Evolutionary conservation across 2,113 vertebrate species (phyloP), one percentile per base, ranked within the genome.

Genomic region (Spea bombifrons): DNA sequence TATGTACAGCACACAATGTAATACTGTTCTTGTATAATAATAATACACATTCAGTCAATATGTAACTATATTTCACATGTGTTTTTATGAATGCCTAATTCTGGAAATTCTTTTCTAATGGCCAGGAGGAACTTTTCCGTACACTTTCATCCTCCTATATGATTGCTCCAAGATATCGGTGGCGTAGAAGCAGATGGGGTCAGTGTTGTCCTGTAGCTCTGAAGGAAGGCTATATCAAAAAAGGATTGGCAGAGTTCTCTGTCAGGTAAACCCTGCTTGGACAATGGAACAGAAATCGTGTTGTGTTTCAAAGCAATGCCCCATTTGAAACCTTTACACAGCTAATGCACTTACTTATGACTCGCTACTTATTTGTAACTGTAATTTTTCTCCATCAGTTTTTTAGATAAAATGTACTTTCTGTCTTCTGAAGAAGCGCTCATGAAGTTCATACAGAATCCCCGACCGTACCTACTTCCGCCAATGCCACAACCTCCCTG

Each of bases 341-440:
- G 48, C 9, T 48, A 3, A n/a, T 75, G 10, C 8, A 8, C 13
- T 66, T 44, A 16, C 12, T 30, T 52, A 66, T 8, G 9, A n/a
- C 13, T 16, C 30, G 30, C 30, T 61, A 67, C n/a, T 10, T 3
- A 50, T 1, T 30, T 75, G 7, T 46, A 30, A 17, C 44, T 64
- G 15, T 78, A 59, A 72, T 55, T 84, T 4, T 80, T 61, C 82
- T 57, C 81, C 84, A 85, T 17, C 86, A 99, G 97, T 83, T 99
- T 98, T 84, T 89, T 94, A 91, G 96, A 95, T 88, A 99, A 94
- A 89, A 87, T 98, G 66, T 99, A 97, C 3, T 0, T 94, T 48
- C 85, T 97, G 52, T 96, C 96, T 50, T 93, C 93, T 47, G 82
- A 89, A 81, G 93, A 94, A 75, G 88, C 95, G 65, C 50, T 92